Evolutionary conservation across 2,888 invertebrate species (phyloP).

Genomic region (Megaustenia siamemsis): DNA sequence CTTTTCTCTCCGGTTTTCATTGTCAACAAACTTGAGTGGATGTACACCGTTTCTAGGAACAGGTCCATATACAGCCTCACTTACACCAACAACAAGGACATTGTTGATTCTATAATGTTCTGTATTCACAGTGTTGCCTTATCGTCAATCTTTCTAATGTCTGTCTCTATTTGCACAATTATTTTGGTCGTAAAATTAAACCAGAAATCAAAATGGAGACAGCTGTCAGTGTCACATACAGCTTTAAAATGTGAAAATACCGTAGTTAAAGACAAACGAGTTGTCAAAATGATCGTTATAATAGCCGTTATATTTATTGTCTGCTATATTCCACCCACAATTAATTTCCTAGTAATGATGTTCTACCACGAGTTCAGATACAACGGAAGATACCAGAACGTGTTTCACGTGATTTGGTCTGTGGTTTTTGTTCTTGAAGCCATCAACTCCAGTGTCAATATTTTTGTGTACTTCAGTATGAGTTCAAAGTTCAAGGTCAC

Average conservation of each 20-base stretch:
- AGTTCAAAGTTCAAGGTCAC: conserved; percentile 37
- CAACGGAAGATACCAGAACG: conserved; percentile 22
- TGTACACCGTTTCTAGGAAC: neutral
- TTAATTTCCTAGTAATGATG: neutral
- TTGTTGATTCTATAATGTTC: neutral
- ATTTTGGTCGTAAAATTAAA: conserved; percentile 19
- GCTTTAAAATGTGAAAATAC: neutral
- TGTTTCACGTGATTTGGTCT: conserved; percentile 26
- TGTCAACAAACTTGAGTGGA: conserved; percentile 30
- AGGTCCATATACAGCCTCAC: neutral
- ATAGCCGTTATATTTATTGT: conserved; percentile 21
- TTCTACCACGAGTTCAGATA: conserved; percentile 17
- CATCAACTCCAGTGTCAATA: conserved; percentile 41
- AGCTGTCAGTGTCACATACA: neutral
- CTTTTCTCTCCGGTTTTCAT: conserved; percentile 15
- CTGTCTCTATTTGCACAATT: neutral
- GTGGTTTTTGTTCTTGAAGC: conserved; percentile 11
- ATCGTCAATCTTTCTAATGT: neutral
- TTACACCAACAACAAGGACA: neutral
- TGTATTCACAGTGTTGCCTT: conserved; percentile 12
- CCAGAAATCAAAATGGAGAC: conserved; percentile 32
- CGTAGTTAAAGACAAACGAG: conserved; percentile 1
- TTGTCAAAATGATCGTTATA: conserved; percentile 17
- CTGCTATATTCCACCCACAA: neutral
- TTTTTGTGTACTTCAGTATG: conserved; percentile 39